phyloP scores from a whole-genome alignment of 2,797 vertebrate species.

The Muscicapa comitata region DNA sequence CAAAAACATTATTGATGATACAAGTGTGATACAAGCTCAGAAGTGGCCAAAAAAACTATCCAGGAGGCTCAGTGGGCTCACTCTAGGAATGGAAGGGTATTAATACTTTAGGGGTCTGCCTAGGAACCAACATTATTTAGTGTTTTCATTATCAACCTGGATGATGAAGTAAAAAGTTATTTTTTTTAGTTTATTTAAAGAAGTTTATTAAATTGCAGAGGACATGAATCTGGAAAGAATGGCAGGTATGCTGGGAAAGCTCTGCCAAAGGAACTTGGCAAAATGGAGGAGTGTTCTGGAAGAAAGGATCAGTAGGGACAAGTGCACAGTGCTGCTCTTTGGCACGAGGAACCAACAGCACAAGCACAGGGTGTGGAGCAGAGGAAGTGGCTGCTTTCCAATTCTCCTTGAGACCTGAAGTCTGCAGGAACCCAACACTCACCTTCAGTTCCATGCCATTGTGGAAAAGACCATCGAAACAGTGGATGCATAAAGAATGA shows the following conservation, averaged over 20 bases:
- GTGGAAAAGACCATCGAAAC: not conserved
- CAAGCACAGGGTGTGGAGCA: not conserved
- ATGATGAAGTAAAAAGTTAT: not conserved
- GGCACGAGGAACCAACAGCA: not conserved
- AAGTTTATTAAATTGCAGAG: conserved; percentile 4
- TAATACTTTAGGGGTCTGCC: not conserved
- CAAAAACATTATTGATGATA: not conserved
- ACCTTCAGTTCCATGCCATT: not conserved
- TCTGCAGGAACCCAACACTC: not conserved
- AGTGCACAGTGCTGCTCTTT: not conserved
- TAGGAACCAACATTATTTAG: not conserved
- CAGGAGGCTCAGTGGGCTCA: not conserved
- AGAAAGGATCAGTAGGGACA: not conserved
- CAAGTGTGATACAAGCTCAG: not conserved
- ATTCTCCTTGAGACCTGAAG: not conserved
- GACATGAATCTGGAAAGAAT: conserved; percentile 33
- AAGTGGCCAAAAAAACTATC: not conserved
- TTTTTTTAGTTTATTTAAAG: too few species aligned
- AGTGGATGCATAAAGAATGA: not conserved
- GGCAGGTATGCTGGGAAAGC: conserved; percentile 1
- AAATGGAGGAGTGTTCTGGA: not conserved
- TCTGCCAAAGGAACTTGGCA: conserved; percentile 34
- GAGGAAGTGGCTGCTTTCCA: not conserved
- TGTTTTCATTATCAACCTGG: not conserved
- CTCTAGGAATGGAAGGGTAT: not conserved